These are phyloP conservation scores for Acleris cristana DNA, from an alignment of 2,888 invertebrate species.

Conservation along the genomic window DNA sequence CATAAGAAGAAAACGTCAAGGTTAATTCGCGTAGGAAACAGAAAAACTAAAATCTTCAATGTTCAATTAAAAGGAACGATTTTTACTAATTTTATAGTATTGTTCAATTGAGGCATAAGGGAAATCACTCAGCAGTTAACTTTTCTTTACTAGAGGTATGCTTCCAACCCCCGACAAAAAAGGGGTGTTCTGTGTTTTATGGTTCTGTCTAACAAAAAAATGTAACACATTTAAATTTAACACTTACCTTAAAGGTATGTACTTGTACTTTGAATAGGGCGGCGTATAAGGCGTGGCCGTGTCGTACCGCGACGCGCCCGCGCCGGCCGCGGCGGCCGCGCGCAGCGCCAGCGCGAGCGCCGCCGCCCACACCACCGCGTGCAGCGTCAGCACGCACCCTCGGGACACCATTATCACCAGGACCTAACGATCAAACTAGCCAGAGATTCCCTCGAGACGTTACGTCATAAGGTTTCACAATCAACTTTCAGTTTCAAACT, in stretches of 20 bases:
- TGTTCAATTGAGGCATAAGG: no score
- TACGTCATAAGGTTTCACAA: conserved; percentile 39
- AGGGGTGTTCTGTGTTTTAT: no score
- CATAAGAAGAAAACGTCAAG: no score
- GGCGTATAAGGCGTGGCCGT: conserved; percentile 74
- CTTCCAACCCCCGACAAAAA: no score
- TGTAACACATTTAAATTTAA: background rate
- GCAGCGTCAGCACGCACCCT: conserved; percentile 60
- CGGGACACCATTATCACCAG: conserved; percentile 55
- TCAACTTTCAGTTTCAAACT: conserved; percentile 20
- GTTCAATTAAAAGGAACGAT: no score
- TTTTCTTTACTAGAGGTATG: no score
- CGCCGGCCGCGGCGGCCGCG: conserved; percentile 67
- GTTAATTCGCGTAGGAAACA: no score
- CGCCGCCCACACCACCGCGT: conserved; percentile 62
- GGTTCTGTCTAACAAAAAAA: no score
- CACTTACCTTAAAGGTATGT: conserved; percentile 71
- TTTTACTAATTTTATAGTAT: no score
- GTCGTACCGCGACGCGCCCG: conserved; percentile 65
- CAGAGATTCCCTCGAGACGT: no score
- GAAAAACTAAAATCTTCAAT: no score
- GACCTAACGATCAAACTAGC: background rate
- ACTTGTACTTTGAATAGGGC: conserved; percentile 65
- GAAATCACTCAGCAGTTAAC: no score
- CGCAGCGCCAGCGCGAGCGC: conserved; percentile 66